Percentiles rank a stretch among this genome's conserved stretches.
phyloP scores from a whole-genome alignment of 2,113 vertebrate genomes.

The Sinocyclocheilus rhinocerous region DNA sequence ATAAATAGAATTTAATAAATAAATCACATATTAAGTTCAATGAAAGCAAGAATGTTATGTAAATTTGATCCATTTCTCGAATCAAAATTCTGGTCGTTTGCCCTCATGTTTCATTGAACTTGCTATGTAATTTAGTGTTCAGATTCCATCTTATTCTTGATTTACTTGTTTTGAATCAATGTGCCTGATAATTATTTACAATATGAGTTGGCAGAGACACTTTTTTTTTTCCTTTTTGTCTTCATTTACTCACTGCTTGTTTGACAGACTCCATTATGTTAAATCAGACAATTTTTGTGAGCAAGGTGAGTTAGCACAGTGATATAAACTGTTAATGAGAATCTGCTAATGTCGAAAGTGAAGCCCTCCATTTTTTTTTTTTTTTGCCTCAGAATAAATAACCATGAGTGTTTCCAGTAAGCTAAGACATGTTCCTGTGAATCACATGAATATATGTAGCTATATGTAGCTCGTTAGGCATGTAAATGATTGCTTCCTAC shows the following conservation, averaged over 20 bases:
- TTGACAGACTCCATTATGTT: conserved; percentile 22
- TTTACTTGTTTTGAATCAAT: not conserved
- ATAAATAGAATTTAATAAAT: not conserved
- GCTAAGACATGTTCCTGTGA: not conserved
- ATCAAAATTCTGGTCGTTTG: not conserved
- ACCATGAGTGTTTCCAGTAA: conserved; percentile 30
- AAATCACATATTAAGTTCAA: not conserved
- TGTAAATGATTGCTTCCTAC: conserved; percentile 21
- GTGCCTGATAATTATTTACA: not conserved
- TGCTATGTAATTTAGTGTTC: not conserved
- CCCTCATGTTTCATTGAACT: not conserved
- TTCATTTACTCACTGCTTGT: not conserved
- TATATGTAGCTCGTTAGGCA: conserved; percentile 2
- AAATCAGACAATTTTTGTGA: not conserved
- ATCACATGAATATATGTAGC: not conserved
- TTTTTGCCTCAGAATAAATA: conserved; percentile 19
- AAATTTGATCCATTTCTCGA: not conserved
- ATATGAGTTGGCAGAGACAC: not conserved
- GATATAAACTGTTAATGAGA: conserved; percentile 29
- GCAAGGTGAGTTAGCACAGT: not conserved
- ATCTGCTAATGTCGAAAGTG: not conserved
- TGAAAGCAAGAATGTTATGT: not conserved
- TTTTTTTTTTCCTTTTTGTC: not conserved
- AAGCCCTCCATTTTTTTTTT: conserved; percentile 5
- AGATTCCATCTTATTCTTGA: not conserved